Conservation (phyloP, 1,140 invertebrate genomes). For the Batillaria attramentaria region DNA sequence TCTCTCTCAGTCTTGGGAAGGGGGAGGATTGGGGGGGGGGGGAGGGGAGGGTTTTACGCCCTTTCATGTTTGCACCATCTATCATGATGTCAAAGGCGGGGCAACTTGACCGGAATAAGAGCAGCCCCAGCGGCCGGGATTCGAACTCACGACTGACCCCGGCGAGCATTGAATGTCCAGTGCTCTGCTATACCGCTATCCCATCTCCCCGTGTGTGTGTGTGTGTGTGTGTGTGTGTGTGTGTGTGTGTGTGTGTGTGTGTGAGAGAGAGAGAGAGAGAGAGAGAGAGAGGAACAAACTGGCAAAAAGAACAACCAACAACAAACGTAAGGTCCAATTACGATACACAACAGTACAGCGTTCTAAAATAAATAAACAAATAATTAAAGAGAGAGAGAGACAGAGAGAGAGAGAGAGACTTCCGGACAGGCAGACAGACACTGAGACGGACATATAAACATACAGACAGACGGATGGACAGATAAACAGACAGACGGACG, state of each 20-base stretch:
- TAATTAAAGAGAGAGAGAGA: not conserved
- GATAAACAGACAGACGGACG: not conserved
- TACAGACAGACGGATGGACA: not conserved
- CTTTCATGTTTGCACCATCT: too few relatives aligned
- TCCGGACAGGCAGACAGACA: not conserved
- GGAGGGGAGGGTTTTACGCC: too few relatives aligned
- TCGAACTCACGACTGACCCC: too few relatives aligned
- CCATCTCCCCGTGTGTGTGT: not conserved
- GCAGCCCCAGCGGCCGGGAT: too few relatives aligned
- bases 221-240: not conserved
- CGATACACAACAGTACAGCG: not conserved
- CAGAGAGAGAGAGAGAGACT: not conserved
- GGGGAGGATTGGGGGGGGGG: too few relatives aligned
- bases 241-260: conserved; percentile 1
- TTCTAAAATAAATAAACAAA: not conserved
- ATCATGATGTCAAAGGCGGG: too few relatives aligned
- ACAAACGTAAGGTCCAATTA: not conserved
- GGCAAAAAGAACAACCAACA: not conserved
- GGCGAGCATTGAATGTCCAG: too few relatives aligned
- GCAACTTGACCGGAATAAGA: too few relatives aligned
- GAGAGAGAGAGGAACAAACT: not conserved
- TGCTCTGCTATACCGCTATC: too few relatives aligned
- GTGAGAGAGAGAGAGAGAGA: not conserved
- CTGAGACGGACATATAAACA: not conserved
- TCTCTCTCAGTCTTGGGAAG: too few relatives aligned